Base-by-base conservation (phyloP, 2,888 invertebrate species). In the Xestobium rufovillosum region DNA sequence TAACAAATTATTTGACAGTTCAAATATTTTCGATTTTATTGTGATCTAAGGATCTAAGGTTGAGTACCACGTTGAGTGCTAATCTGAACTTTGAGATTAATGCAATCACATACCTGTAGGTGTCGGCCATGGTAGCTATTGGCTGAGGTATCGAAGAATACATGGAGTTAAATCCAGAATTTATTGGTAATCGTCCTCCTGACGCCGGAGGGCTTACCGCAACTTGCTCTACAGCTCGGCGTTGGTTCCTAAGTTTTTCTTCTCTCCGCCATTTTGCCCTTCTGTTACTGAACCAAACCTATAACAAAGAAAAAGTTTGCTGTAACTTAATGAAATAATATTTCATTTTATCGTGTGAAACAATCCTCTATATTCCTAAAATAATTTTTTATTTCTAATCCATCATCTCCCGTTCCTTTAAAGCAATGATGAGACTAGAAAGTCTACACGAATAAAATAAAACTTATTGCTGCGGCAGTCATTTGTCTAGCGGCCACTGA, bases 271-370 rank as follows among this genome's bases (percentile, higher is more conserved):
- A 97, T 73, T 99, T 98, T 51, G 98, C 98, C 32, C 98, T 78
- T 36, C 98, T 83, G 70, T 98, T 98, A 46, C 95, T 96, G 70
- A 99, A 99, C 98, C 98, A 99, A 32, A 98, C 98, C 95, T 97
- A 75, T 52, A 66, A 52, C 36, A 48, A 45, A 49, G 42, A 42
- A 38, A 17, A 9, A 25, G 17, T 27, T 11, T 2, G 3, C 14
- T 23, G 23, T n/a, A n/a, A n/a, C n/a, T n/a, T n/a, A n/a, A n/a
- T n/a, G n/a, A n/a, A n/a, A n/a, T n/a, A n/a, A 26, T n/a, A 14
- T 31, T 36, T 36, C 23, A 15, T 31, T 10, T 12, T 4, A n/a
- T 17, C 14, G 16, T 12, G 26, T 31, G 32, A 43, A 41, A 38
- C 39, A 42, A 30, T 38, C 44, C 43, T 42, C 39, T 31, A 40